Evolutionary conservation across 2,113 vertebrate species (phyloP).

Genomic region (Clinocottus analis): DNA sequence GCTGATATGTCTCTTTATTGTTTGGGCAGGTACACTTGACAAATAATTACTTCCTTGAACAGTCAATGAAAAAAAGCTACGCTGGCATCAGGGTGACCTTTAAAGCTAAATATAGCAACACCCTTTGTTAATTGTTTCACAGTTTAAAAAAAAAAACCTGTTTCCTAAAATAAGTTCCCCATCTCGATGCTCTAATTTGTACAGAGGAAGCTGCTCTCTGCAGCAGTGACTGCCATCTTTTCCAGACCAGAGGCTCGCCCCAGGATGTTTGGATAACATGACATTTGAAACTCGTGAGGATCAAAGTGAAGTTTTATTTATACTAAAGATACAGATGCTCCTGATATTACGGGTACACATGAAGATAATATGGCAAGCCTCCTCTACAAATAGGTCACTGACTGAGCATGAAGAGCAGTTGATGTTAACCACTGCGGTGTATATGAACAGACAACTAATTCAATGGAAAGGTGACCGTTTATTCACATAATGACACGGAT

Average conservation of each 20-base stretch:
- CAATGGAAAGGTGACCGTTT: background rate
- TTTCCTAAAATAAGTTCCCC: slow-evolving; percentile 64
- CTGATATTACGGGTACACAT: slow-evolving; percentile 14
- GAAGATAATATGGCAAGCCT: background rate
- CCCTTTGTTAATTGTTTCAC: slow-evolving; percentile 71
- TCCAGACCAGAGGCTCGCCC: slow-evolving; percentile 24
- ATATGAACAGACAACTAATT: background rate
- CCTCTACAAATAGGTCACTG: background rate
- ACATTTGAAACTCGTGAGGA: slow-evolving; percentile 56
- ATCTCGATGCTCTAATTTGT: slow-evolving; percentile 36
- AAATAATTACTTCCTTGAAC: background rate
- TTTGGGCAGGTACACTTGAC: slow-evolving; percentile 2
- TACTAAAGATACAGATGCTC: background rate
- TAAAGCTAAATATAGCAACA: slow-evolving; percentile 67
- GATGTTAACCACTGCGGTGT: background rate
- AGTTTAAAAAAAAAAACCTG: slow-evolving; percentile 48
- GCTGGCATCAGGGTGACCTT: slow-evolving; percentile 55
- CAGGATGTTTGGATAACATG: slow-evolving; percentile 70
- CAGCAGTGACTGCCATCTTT: slow-evolving; percentile 31
- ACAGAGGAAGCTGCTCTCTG: slow-evolving; percentile 50
- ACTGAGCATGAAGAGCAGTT: background rate
- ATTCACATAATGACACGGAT: background rate
- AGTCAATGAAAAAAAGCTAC: background rate
- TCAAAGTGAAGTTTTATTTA: slow-evolving; percentile 36
- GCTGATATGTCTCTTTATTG: slow-evolving; percentile 21